Base-by-base conservation (phyloP, 2,113 vertebrate genomes). In the Sarotherodon lohbergeri region DNA sequence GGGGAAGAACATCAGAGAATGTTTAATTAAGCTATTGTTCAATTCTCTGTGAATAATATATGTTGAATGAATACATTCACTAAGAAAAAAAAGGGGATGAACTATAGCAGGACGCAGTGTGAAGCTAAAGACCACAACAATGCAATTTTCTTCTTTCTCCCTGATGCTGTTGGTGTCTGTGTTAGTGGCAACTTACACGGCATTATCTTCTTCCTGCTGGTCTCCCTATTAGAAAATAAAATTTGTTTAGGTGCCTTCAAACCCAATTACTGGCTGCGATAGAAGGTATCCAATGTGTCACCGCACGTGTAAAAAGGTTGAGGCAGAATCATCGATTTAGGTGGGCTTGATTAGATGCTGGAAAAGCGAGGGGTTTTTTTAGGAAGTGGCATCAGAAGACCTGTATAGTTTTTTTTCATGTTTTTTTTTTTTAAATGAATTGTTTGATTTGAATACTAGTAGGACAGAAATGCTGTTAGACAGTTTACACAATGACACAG, bases 191-290 rank as follows among this genome's bases (percentile, higher is more conserved):
- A 66, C 84, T 56, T 86, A 34, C 76, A 82, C 80, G 66, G 84
- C 90, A 94, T 93, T 92, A 91, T 89, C 88, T 73, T 93, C 90
- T 88, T 92, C 86, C 92, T 89, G 86, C 86, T 90, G 80, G 86
- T 86, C 73, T 86, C 76, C 88, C 78, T 86, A 68, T 90, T 91
- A 85, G 85, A 93, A 90, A 93, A 92, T 87, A 68, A 88, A 95
- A 95, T 95, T 91, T 91, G 91, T 89, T 94, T 93, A 95, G 93
- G 78, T 41, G 63, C 83, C 83, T 76, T 83, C 80, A 93, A 96
- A 96, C 87, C 78, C 83, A 94, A 95, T 96, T 94, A 94, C 36
- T 7, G 71, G 46, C 83, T 71, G 86, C 91, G 87, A 93, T 90
- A 86, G 90, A 91, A 81, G 79, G 89, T 56, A 83, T 93, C 89